phyloP scores from a whole-genome alignment of 92 coral and sea anemone genomes.

The Ricordea florida region DNA sequence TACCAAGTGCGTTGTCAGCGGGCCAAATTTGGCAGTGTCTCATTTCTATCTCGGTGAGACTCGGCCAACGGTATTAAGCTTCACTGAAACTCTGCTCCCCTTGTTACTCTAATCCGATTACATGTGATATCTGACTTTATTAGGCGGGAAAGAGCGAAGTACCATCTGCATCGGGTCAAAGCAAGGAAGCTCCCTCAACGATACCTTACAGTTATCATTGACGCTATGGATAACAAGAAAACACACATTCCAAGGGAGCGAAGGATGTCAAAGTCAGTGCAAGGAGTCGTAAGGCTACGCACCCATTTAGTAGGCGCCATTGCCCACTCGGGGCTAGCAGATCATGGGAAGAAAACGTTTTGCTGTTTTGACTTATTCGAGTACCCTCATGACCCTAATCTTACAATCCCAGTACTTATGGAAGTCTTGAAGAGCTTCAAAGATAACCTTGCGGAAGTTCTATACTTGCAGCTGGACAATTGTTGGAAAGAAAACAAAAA shows the following conservation, averaged over 20 bases:
- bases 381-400: constrained; percentile 15
- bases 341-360: constrained; percentile 3
- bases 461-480: constrained; percentile 10
- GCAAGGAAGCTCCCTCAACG: constrained; percentile 29
- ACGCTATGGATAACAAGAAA: constrained; percentile 46
- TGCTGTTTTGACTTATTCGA: constrained; percentile 28
- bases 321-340: constrained; percentile 30
- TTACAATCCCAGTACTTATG: constrained; percentile 1
- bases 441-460: neutral
- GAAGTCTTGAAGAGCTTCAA: constrained; percentile 11
- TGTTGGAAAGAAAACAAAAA: constrained; percentile 32
- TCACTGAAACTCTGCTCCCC: too few relatives aligned
- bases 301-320: constrained; percentile 41
- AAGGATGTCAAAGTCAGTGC: neutral
- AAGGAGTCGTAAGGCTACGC: neutral
- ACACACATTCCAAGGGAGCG: constrained; percentile 27
- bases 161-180: constrained; percentile 45
- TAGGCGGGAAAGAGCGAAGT: neutral
- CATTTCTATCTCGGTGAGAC: too few relatives aligned
- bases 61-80: too few relatives aligned
- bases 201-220: constrained; percentile 29
- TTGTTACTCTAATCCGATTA: too few relatives aligned
- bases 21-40: too few relatives aligned
- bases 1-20: neutral
- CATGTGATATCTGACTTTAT: too few relatives aligned